Evolutionary conservation across 1,140 invertebrate species (phyloP).

Genomic region (Caerostris extrusa): DNA sequence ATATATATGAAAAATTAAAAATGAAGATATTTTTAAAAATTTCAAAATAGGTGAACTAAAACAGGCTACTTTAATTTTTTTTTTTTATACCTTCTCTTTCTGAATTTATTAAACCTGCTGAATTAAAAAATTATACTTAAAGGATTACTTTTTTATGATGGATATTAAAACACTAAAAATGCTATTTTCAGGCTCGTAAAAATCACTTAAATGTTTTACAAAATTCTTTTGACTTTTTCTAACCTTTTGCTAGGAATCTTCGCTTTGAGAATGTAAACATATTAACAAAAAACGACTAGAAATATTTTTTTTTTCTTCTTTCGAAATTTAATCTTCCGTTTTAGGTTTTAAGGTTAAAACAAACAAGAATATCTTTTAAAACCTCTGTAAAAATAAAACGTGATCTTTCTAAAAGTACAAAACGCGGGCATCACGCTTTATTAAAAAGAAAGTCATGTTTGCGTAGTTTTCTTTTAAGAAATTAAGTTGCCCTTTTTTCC

Average conservation of each 20-base stretch:
- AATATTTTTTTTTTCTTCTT: not conserved
- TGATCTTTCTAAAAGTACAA: not conserved
- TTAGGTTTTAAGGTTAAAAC: not conserved
- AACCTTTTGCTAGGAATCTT: not conserved
- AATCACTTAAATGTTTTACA: constrained; percentile 1
- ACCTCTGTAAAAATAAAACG: not conserved
- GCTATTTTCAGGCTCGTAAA: not conserved
- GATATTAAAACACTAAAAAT: not conserved
- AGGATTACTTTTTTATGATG: not conserved
- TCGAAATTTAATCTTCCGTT: not conserved
- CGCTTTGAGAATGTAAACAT: constrained; percentile 14
- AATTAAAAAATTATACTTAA: no score
- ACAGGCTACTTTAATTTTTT: no score
- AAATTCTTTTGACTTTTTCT: constrained; percentile 10
- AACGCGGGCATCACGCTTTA: not conserved
- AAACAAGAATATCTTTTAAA: constrained; percentile 23
- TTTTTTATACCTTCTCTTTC: no score
- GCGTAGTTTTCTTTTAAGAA: constrained; percentile 44
- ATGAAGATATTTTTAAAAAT: no score
- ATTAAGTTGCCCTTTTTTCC: constrained; percentile 12
- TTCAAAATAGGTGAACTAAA: no score
- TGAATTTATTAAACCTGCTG: no score
- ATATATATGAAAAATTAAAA: no score
- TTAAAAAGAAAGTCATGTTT: constrained; percentile 70
- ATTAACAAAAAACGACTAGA: constrained; percentile 17